Base-by-base conservation (phyloP, 2,797 vertebrate species). In the Sphenodon punctatus region DNA sequence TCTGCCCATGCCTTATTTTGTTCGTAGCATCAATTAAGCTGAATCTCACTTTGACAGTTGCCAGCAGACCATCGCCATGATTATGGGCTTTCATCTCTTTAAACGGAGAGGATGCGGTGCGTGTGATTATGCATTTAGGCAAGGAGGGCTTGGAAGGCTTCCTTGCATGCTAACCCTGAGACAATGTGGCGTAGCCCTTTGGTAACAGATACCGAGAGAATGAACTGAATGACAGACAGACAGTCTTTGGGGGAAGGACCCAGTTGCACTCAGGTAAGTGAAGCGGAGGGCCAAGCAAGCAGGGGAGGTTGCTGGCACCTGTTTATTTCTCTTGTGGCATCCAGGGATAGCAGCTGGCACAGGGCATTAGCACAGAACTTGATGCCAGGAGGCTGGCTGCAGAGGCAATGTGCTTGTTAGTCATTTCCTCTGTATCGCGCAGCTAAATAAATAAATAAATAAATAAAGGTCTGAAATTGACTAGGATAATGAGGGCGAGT, bases 401-500 rank as follows among this genome's bases (percentile, higher is more conserved):
- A 0, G 1, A 15, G 25, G 75, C 10, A 41, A 63, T 2, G 0
- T 39, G 73, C 78, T 71, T 42, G 0, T 70, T 27, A 38, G 41
- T 56, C 13, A 67, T 49, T 63, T 67, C 69, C 64, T 67, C 61
- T 27, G 59, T 55, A 22, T 65, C 6, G 8, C 34, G 68, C 56
- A 64, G 70, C 80, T 55, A 77, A 86, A 82, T 46, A 74, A 53
- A 53, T 4, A 63, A 71, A 30, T 23, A 34, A 64, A 84, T 82
- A 86, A 87, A 86, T 61, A 36, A 43, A 53, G 78, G 75, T 72
- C n/a, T 83, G 84, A 32, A 61, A 65, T 2, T 20, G 14, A 0
- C 4, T 2, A 65, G 58, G 78, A 90, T 83, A 88, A 86, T 4
- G 85, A 89, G 56, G 55, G 11, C 0, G 58, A 80, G 71, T 0